Evolutionary conservation across 2,797 vertebrate species (phyloP), one percentile per base, ranked within the genome.

Genomic region (Eleutherodactylus coqui): DNA sequence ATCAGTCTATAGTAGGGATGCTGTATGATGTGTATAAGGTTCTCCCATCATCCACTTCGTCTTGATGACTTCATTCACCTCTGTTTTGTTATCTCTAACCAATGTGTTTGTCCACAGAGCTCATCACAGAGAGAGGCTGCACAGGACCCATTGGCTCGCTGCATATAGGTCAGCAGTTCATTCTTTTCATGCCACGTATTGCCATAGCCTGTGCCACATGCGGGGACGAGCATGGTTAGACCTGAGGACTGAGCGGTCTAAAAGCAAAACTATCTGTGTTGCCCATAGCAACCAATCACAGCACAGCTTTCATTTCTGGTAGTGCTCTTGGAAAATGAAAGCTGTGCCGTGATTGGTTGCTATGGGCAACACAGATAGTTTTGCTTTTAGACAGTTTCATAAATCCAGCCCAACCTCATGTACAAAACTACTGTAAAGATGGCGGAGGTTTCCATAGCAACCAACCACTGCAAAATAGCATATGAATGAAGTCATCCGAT

Each of bases 51-150:
- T 67, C 51, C 24, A 41, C n/a, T 77, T n/a, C 53, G 36, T 41
- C 34, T 38, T 72, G 10, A 69, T 62, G 27, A 49, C 34, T 8
- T n/a, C 14, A 45, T 70, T n/a, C 14, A 34, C 34, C 53, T 64
- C 17, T 19, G 14, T 67, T 84, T 72, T 84, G 45, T 45, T 84
- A 51, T 81, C 21, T 87, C 86, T 87, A 80, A 87, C 76, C 58
- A 55, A 36, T 81, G 5, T 58, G 34, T 87, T 87, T 87, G 77
- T 87, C 62, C 82, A 84, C 86, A 87, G 86, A 87, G 55, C 82
- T 87, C 82, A 84, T 62, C 86, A 75, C 82, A 80, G 86, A 84
- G 55, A 84, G 82, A 79, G 82, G 82, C 76, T 84, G 76, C 76
- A 32, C 76, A 84, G 86, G 86, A 87, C 77, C 45, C n/a, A 0